Evolutionary conservation across 2,797 vertebrate genomes (phyloP).

Genomic region (Erethizon dorsatum): DNA sequence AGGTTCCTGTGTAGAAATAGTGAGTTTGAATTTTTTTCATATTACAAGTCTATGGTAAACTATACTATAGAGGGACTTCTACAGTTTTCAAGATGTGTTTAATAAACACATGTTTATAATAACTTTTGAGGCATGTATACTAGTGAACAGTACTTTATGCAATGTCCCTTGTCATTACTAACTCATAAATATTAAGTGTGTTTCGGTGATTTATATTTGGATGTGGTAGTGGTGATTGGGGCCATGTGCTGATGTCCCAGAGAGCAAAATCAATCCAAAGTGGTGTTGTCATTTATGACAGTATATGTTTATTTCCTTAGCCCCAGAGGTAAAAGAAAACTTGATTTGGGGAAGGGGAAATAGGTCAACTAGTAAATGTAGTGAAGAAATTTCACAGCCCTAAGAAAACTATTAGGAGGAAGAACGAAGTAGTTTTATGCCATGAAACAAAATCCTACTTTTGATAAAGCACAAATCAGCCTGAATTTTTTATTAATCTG

Average conservation of each 20-base stretch:
- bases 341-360: background rate
- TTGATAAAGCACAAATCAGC: conserved; percentile 58
- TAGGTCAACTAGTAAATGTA: conserved; percentile 61
- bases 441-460: conserved; percentile 63
- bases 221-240: conserved; percentile 14
- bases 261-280: conserved; percentile 56
- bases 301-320: conserved; percentile 50
- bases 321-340: conserved; percentile 50
- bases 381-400: conserved; percentile 58
- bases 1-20: conserved; percentile 12
- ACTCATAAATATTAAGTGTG: conserved; percentile 60
- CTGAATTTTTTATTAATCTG: conserved; percentile 30
- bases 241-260: background rate
- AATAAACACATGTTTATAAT: conserved; percentile 62
- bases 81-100: conserved; percentile 67
- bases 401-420: conserved; percentile 62
- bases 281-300: conserved; percentile 41
- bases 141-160: conserved; percentile 61
- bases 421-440: conserved; percentile 45
- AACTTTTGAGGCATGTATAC: conserved; percentile 52
- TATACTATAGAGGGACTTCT: conserved; percentile 71
- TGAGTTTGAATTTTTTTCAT: conserved; percentile 32
- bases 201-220: conserved; percentile 63
- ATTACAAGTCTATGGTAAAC: conserved; percentile 73
- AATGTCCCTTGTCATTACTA: conserved; percentile 51